A percentile compares a stretch with the other conserved stretches of the same genome.
These are phyloP conservation scores for Papilio protenor DNA, from an alignment of 2,888 invertebrate species.

Conservation along the genomic window DNA sequence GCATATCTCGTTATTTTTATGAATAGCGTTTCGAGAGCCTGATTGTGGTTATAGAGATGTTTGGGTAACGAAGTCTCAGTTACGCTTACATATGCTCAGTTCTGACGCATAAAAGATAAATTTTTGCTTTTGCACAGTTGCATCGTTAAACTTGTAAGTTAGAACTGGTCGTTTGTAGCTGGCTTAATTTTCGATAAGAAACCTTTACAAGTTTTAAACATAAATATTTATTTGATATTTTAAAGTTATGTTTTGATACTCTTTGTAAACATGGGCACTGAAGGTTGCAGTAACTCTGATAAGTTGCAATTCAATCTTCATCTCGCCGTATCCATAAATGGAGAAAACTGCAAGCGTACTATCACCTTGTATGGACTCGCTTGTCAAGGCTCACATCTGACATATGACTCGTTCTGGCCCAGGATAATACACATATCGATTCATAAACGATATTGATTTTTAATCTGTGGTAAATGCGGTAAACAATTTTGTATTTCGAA, in stretches of 20 bases:
- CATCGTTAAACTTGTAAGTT: no score
- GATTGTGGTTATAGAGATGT: not conserved
- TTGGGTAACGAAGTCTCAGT: no score
- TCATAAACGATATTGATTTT: not conserved
- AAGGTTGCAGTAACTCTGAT: conserved; percentile 29
- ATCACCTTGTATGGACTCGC: conserved; percentile 41
- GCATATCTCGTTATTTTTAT: conserved; percentile 13
- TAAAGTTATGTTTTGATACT: not conserved
- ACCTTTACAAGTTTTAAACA: no score
- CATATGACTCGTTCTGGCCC: conserved; percentile 23
- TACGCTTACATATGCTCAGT: no score
- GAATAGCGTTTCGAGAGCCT: not conserved
- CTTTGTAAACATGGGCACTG: not conserved
- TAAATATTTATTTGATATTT: not conserved
- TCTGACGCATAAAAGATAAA: no score
- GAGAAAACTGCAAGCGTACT: conserved; percentile 42
- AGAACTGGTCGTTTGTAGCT: no score
- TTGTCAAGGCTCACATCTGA: conserved; percentile 41
- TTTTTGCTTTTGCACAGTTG: no score
- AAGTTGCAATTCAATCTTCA: conserved; percentile 28
- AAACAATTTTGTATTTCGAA: not conserved
- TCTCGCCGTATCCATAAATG: conserved; percentile 39
- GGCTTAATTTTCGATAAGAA: no score
- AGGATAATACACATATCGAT: conserved; percentile 1
- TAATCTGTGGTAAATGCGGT: not conserved